phyloP scores from a whole-genome alignment of 2,113 vertebrate species.

The Ammospiza nelsoni region DNA sequence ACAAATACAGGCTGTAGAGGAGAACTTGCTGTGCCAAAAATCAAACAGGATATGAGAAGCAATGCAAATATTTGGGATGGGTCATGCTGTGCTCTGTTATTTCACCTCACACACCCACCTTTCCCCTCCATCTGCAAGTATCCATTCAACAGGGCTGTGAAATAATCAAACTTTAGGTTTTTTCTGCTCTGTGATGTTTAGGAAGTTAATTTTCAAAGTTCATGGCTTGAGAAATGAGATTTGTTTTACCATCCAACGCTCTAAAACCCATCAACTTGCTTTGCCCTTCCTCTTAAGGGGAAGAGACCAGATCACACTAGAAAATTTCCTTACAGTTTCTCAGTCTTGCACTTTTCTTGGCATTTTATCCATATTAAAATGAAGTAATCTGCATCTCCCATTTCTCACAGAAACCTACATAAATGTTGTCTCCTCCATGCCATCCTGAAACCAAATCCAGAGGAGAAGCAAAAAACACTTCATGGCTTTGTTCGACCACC shows the following conservation, averaged over 20 bases:
- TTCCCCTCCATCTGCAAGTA: not conserved
- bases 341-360: not conserved
- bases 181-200: not conserved
- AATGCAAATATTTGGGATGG: not conserved
- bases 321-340: not conserved
- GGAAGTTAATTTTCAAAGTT: not conserved
- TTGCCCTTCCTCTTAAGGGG: not conserved
- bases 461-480: not conserved
- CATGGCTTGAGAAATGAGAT: not conserved
- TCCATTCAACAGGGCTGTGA: not conserved
- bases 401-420: no score
- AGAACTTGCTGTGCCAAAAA: not conserved
- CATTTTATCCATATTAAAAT: not conserved
- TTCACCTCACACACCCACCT: not conserved
- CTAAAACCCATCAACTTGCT: not conserved
- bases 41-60: not conserved
- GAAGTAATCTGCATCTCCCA: not conserved
- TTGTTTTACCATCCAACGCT: not conserved
- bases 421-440: not conserved
- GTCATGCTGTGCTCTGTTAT: not conserved
- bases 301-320: not conserved
- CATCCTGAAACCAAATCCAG: not conserved
- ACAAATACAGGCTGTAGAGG: not conserved
- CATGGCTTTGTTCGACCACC: not conserved
- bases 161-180: not conserved